A percentile compares a stretch with the other conserved stretches of the same genome.
Evolutionary conservation across 1,140 invertebrate genomes (phyloP).

Genomic region (Drosophila rhopaloa): DNA sequence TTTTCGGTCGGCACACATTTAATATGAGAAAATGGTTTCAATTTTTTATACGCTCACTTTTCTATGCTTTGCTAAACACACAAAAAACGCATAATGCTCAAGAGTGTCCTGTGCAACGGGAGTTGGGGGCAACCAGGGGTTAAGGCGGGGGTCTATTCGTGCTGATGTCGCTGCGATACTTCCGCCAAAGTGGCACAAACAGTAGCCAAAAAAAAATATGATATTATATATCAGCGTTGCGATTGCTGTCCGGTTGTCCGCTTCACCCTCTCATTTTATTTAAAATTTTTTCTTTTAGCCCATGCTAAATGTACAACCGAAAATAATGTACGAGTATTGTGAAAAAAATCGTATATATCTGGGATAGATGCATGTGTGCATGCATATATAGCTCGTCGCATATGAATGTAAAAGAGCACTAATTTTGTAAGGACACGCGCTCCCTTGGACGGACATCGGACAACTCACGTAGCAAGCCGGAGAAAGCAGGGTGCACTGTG

Average conservation of each 20-base stretch:
- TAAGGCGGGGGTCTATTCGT: constrained; percentile 4
- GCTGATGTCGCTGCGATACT: constrained; percentile 79
- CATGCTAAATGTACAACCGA: constrained; percentile 45
- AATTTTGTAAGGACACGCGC: constrained; percentile 80
- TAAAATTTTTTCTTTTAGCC: not conserved
- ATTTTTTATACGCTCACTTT: constrained; percentile 74
- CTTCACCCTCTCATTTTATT: constrained; percentile 6
- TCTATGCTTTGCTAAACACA: constrained; percentile 59
- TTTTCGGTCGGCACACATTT: constrained; percentile 71
- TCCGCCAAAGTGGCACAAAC: constrained; percentile 78
- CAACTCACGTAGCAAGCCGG: constrained; percentile 19
- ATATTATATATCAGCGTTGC: constrained; percentile 37
- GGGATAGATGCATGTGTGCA: constrained; percentile 47
- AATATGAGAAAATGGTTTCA: constrained; percentile 81
- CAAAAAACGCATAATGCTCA: constrained; percentile 42
- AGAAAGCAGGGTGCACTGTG: constrained; percentile 3
- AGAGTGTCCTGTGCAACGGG: constrained; percentile 4
- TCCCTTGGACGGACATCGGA: constrained; percentile 51
- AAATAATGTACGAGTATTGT: constrained; percentile 69
- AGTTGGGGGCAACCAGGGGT: constrained; percentile 6
- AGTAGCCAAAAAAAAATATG: constrained; percentile 52
- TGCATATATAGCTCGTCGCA: constrained; percentile 40
- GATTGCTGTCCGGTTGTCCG: constrained; percentile 27
- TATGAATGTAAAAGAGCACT: constrained; percentile 71
- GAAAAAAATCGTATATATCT: constrained; percentile 59